Base-by-base conservation (phyloP, 2,888 invertebrate species). In the Heliconius cydno region DNA sequence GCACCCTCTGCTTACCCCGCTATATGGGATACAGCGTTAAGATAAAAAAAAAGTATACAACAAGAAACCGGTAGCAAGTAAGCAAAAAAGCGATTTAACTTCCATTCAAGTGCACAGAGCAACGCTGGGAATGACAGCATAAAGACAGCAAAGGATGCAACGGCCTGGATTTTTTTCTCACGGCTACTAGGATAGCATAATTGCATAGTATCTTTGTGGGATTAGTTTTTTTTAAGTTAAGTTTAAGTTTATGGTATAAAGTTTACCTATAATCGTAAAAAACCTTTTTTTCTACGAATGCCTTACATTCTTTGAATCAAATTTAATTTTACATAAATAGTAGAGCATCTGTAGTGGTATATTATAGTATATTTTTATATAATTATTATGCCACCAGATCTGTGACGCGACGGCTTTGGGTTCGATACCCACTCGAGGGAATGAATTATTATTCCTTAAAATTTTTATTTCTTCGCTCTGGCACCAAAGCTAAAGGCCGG, bases 61-160 rank as follows among this genome's bases (percentile, higher is more conserved):
- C 12, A 60, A n/a, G 22, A 60, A 65, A 65, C 65, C 28, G 25
- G 15, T 7, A 28, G 15, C 15, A 15, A 65, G 25, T 3, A 41
- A 70, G 25, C 25, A 41, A 30, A 70, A 52, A 70, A 25, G 68
- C 41, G 7, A 46, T 70, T 70, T 41, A 2, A 70, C 25, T 19
- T 70, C 41, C 68, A 41, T 3, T 46, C 46, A 46, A 70, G 41
- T 70, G 70, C 41, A 46, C 70, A 70, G 28, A 25, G 68, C 68
- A 70, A 28, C 41, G n/a, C 41, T 70, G 70, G 13, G 25, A 15
- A 25, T 70, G 70, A 70, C 70, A 70, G 70, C 25, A 9, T 25
- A 41, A 70, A 10, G 46, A 46, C 41, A 70, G 41, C 70, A 46
- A 70, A 46, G 70, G 19, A 70, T 41, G 70, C 46, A 70, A 70